Conservation (phyloP, 2,888 invertebrate genomes). For the Mesoligia furuncula region DNA sequence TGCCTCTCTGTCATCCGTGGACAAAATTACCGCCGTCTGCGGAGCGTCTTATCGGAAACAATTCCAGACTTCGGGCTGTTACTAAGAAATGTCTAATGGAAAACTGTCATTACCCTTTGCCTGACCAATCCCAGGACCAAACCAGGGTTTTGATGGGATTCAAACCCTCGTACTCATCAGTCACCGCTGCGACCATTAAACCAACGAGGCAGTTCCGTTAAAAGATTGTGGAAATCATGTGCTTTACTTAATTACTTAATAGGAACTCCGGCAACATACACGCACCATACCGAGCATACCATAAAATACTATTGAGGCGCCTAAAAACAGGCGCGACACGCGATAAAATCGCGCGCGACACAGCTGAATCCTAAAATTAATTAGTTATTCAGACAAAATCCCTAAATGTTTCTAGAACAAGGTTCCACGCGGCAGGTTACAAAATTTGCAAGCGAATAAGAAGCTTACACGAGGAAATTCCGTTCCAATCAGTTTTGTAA, state of each 20-base stretch:
- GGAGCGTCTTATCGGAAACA: too few relatives aligned
- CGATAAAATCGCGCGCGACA: too few relatives aligned
- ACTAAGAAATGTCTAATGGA: neutral
- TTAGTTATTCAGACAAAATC: constrained; percentile 25
- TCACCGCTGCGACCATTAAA: neutral
- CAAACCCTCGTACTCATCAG: neutral
- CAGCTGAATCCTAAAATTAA: constrained; percentile 24
- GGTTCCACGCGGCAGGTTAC: neutral
- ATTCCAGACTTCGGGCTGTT: neutral
- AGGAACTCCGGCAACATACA: neutral
- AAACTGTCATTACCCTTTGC: neutral
- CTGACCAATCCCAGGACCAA: too few relatives aligned
- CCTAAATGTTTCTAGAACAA: constrained; percentile 31
- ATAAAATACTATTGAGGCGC: neutral
- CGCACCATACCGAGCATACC: too few relatives aligned
- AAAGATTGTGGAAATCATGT: neutral
- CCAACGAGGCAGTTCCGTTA: too few relatives aligned
- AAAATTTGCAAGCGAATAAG: constrained; percentile 39
- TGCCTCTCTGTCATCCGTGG: too few relatives aligned
- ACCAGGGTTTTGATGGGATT: neutral
- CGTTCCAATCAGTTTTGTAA: constrained; percentile 45
- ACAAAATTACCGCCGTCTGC: too few relatives aligned
- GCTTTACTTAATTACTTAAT: neutral
- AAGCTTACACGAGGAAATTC: constrained; percentile 36
- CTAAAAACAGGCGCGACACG: too few relatives aligned